Evolutionary conservation across 2,113 vertebrate genomes (phyloP).

Genomic region (Arvicanthis niloticus): DNA sequence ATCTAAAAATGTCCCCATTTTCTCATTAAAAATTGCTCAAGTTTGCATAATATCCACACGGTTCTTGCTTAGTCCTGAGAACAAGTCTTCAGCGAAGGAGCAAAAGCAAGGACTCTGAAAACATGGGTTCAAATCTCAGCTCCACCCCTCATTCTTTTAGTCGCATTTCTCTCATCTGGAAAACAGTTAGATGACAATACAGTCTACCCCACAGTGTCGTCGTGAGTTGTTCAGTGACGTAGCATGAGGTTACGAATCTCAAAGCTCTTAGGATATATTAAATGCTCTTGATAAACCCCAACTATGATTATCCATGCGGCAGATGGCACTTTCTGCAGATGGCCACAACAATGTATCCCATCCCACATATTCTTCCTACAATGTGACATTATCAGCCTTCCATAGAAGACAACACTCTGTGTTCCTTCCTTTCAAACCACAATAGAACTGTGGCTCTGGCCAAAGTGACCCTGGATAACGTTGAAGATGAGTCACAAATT

Average conservation of each 20-base stretch:
- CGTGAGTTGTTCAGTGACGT: background rate
- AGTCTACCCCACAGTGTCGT: background rate
- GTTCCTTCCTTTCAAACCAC: background rate
- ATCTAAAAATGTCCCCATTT: background rate
- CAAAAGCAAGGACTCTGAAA: background rate
- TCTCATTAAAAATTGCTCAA: background rate
- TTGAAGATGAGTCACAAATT: background rate
- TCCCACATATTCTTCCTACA: background rate
- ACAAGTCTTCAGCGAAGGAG: background rate
- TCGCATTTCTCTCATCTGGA: background rate
- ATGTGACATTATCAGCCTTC: slow-evolving; percentile 19
- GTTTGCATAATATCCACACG: slow-evolving; percentile 8
- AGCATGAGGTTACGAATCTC: background rate
- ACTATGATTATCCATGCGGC: background rate
- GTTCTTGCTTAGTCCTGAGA: slow-evolving; percentile 23
- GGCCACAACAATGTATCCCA: background rate
- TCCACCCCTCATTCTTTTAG: background rate
- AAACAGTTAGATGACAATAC: background rate
- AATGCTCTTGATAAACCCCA: background rate
- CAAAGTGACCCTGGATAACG: background rate
- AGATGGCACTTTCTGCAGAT: slow-evolving; percentile 2
- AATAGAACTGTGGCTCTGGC: background rate
- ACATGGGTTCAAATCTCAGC: background rate
- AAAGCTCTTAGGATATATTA: background rate
- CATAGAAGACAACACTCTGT: background rate